Percentiles rank a stretch among this genome's conserved stretches.
Evolutionary conservation across 2,113 vertebrate genomes (phyloP).

Genomic region (Platycercus adscitus): DNA sequence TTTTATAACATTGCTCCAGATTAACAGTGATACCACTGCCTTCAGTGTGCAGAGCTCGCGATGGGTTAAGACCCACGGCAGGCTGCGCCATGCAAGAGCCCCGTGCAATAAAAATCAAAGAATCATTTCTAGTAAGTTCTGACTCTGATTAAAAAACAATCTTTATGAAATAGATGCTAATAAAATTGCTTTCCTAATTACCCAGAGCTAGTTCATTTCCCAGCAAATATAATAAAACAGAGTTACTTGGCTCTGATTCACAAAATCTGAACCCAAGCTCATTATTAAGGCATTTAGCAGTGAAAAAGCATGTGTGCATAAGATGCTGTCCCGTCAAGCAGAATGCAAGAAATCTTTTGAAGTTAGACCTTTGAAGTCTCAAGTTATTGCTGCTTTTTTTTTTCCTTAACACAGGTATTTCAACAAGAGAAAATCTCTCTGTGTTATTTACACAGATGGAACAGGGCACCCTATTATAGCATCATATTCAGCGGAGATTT

Average conservation of each 20-base stretch:
- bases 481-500: slow-evolving; percentile 64
- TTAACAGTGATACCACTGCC: slow-evolving; percentile 65
- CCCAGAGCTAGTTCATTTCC: slow-evolving; percentile 86
- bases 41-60: slow-evolving; percentile 32
- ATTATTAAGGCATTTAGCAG: slow-evolving; percentile 85
- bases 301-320: slow-evolving; percentile 79
- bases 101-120: slow-evolving; percentile 70
- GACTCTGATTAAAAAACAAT: slow-evolving; percentile 88
- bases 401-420: slow-evolving; percentile 75
- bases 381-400: slow-evolving; percentile 76
- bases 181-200: slow-evolving; percentile 88
- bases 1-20: slow-evolving; percentile 57
- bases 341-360: slow-evolving; percentile 83
- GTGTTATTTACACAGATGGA: slow-evolving; percentile 75
- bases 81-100: slow-evolving; percentile 60
- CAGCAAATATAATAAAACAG: slow-evolving; percentile 87
- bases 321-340: slow-evolving; percentile 82
- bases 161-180: slow-evolving; percentile 87
- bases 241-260: slow-evolving; percentile 85
- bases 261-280: slow-evolving; percentile 85
- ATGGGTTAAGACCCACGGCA: slow-evolving; percentile 64
- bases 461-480: slow-evolving; percentile 59
- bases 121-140: slow-evolving; percentile 85
- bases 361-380: slow-evolving; percentile 84
- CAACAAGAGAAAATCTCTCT: slow-evolving; percentile 66